phyloP scores from a whole-genome alignment of 2,797 vertebrate species.

The Phalanger gymnotis region DNA sequence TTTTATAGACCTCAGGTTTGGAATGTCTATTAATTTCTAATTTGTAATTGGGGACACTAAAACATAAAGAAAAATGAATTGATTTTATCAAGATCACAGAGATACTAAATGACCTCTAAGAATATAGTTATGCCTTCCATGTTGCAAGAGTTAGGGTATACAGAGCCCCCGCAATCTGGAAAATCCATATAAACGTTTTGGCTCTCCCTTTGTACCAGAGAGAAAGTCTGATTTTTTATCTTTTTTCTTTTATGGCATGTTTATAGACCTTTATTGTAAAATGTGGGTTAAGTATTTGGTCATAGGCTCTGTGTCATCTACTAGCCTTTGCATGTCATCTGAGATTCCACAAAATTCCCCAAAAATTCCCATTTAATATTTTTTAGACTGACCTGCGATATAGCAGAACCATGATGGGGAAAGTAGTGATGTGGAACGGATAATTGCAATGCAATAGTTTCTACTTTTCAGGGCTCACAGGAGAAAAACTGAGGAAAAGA shows the following conservation, averaged over 20 bases:
- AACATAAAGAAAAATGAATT: background rate
- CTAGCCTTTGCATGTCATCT: background rate
- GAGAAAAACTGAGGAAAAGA: background rate
- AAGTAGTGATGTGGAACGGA: background rate
- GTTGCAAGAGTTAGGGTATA: background rate
- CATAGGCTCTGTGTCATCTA: background rate
- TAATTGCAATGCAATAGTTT: background rate
- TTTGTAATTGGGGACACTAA: background rate
- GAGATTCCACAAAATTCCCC: background rate
- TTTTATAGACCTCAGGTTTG: background rate
- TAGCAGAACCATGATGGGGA: background rate
- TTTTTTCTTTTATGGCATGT: background rate
- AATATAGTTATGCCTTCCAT: background rate
- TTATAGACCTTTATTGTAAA: background rate
- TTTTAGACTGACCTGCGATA: background rate
- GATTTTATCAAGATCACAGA: background rate
- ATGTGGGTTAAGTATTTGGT: background rate
- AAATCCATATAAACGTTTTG: background rate
- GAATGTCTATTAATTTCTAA: background rate
- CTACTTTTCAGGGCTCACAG: background rate
- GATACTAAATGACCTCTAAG: background rate
- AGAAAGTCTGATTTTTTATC: background rate
- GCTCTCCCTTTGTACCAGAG: background rate
- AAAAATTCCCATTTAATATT: background rate
- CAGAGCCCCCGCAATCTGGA: background rate